These are phyloP conservation scores for Tachypleus tridentatus DNA, from an alignment of 1,140 invertebrate species.

Conservation along the genomic window DNA sequence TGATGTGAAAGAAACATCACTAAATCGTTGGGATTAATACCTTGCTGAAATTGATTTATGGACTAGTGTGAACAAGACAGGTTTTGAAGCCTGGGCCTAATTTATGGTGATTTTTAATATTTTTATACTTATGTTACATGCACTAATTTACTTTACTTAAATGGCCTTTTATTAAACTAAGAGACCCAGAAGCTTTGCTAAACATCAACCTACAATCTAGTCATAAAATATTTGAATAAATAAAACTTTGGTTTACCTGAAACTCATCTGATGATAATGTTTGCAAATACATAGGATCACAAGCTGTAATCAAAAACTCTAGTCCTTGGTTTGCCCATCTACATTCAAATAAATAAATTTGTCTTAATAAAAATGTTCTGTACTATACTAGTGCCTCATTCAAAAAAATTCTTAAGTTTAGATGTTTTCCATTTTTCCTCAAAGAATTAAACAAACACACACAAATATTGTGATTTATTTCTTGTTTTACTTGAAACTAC, in stretches of 20 bases:
- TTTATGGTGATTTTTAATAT: neutral
- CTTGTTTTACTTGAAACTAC: too few relatives aligned
- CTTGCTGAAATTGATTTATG: too few relatives aligned
- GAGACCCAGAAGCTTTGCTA: constrained; percentile 5
- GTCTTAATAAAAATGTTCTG: neutral
- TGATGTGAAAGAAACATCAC: too few relatives aligned
- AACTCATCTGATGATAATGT: constrained; percentile 62
- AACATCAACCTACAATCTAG: neutral
- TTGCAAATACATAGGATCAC: constrained; percentile 63
- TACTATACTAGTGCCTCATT: neutral
- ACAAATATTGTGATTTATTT: too few relatives aligned
- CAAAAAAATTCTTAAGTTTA: too few relatives aligned
- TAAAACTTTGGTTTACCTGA: constrained; percentile 34
- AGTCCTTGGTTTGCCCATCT: constrained; percentile 45
- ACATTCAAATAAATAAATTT: constrained; percentile 11
- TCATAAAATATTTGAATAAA: neutral
- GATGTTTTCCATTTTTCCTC: too few relatives aligned
- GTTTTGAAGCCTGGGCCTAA: too few relatives aligned
- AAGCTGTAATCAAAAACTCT: constrained; percentile 68
- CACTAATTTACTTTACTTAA: neutral
- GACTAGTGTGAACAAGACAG: too few relatives aligned
- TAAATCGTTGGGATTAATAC: too few relatives aligned
- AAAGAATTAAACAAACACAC: too few relatives aligned
- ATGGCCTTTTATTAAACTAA: neutral
- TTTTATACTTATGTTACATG: neutral